Conservation (phyloP, 2,888 invertebrate species). For the Sinodicranocentrus sp. region DNA sequence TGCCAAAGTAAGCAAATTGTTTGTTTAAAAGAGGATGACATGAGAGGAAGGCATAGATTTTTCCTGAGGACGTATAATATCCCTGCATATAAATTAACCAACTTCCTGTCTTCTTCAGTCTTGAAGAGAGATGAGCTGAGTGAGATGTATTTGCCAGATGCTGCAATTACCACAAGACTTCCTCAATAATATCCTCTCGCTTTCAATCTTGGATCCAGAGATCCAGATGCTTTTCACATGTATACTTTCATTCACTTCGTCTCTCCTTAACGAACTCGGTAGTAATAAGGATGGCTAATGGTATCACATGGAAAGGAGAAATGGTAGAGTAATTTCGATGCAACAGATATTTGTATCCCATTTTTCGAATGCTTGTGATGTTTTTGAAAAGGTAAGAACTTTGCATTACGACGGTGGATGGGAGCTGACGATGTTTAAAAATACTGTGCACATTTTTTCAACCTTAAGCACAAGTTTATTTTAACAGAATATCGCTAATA, state of each 20-base stretch:
- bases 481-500: no score
- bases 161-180: slow-evolving; percentile 7
- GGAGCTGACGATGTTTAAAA: not conserved
- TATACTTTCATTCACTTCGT: not conserved
- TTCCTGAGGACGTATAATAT: no score
- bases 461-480: no score
- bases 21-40: slow-evolving; percentile 38
- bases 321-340: no score
- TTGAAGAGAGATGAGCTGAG: not conserved
- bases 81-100: not conserved
- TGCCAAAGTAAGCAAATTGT: slow-evolving; percentile 62
- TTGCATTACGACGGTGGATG: not conserved
- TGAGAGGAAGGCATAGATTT: not conserved
- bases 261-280: no score
- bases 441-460: no score
- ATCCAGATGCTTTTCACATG: slow-evolving; percentile 15
- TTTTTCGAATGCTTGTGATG: no score
- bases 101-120: slow-evolving; percentile 42
- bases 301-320: no score
- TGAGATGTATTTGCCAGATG: slow-evolving; percentile 28
- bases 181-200: slow-evolving; percentile 3
- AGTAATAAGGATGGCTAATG: no score
- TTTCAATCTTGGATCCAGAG: no score
- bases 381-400: not conserved
- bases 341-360: no score